A percentile compares a stretch with the other conserved stretches of the same genome.
Conservation (phyloP, 2,888 invertebrate genomes). For the Nudaria mundana region DNA sequence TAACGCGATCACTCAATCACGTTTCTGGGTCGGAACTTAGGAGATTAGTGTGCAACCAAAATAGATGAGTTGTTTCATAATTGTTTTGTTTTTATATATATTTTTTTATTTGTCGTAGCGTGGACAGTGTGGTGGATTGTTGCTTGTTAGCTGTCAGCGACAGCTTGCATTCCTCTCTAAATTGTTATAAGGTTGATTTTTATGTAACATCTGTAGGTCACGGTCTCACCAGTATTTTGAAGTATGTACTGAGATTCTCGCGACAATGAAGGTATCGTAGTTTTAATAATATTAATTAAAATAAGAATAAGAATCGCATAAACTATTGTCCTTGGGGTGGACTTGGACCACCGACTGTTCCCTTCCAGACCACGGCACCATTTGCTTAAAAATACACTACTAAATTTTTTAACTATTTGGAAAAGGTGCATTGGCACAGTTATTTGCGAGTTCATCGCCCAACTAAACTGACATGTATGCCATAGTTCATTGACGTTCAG, state of each 20-base stretch:
- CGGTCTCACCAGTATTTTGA: slow-evolving; percentile 14
- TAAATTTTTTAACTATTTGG: too few species aligned
- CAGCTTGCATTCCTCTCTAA: slow-evolving; percentile 20
- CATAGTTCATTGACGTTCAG: not conserved
- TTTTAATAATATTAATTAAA: too few species aligned
- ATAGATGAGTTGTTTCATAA: slow-evolving; percentile 31
- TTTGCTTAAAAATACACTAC: too few species aligned
- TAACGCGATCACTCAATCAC: slow-evolving; percentile 36
- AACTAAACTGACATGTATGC: too few species aligned
- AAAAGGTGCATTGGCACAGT: too few species aligned
- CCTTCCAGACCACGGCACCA: too few species aligned
- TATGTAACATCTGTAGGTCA: slow-evolving; percentile 28
- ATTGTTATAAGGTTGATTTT: slow-evolving; percentile 31
- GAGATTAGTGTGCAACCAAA: slow-evolving; percentile 33
- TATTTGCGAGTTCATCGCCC: too few species aligned
- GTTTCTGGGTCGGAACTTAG: slow-evolving; percentile 38
- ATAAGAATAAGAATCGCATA: too few species aligned
- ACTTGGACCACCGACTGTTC: too few species aligned
- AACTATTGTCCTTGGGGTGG: too few species aligned
- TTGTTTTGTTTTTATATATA: slow-evolving; percentile 26
- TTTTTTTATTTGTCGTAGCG: slow-evolving; percentile 19
- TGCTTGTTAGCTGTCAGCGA: slow-evolving; percentile 16
- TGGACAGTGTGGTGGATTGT: slow-evolving; percentile 14
- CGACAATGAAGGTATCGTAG: too few species aligned
- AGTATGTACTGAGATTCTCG: not conserved